Evolutionary conservation across 2,797 vertebrate species (phyloP).

Genomic region (Microhierax caerulescens): DNA sequence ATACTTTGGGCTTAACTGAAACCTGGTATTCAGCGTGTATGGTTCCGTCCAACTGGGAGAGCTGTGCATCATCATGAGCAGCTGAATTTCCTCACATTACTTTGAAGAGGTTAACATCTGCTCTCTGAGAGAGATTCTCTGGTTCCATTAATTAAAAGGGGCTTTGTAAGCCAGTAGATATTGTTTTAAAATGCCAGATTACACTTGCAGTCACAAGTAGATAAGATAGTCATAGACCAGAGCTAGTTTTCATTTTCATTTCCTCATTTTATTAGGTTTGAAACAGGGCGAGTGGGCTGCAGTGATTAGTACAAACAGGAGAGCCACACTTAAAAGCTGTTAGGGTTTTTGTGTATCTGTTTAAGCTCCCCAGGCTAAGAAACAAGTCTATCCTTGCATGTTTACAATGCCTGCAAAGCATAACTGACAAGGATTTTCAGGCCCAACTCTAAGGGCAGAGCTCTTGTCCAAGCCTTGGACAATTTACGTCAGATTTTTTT

Average conservation of each 20-base stretch:
- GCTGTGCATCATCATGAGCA: neutral
- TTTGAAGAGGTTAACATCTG: neutral
- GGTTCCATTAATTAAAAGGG: constrained; percentile 27
- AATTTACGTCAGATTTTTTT: neutral
- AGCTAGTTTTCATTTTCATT: constrained; percentile 62
- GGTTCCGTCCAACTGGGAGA: neutral
- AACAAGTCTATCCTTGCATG: constrained; percentile 67
- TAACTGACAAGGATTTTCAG: constrained; percentile 60
- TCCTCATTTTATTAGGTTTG: constrained; percentile 63
- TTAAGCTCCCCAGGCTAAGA: constrained; percentile 61
- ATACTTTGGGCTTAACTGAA: neutral
- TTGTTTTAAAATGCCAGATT: constrained; percentile 46
- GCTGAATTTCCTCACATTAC: neutral
- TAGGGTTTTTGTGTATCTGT: constrained; percentile 55
- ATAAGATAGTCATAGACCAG: constrained; percentile 50
- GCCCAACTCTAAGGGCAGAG: constrained; percentile 6
- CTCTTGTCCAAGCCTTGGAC: constrained; percentile 18
- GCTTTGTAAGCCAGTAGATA: neutral
- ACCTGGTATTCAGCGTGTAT: neutral
- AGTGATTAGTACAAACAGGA: constrained; percentile 62
- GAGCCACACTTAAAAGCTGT: constrained; percentile 65
- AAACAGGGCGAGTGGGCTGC: constrained; percentile 55
- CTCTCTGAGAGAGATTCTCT: neutral
- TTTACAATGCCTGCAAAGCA: constrained; percentile 57
- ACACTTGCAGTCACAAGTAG: constrained; percentile 4